A percentile compares a stretch with the other conserved stretches of the same genome.
phyloP scores from a whole-genome alignment of 2,888 invertebrate species.

The Eretmocerus hayati region DNA sequence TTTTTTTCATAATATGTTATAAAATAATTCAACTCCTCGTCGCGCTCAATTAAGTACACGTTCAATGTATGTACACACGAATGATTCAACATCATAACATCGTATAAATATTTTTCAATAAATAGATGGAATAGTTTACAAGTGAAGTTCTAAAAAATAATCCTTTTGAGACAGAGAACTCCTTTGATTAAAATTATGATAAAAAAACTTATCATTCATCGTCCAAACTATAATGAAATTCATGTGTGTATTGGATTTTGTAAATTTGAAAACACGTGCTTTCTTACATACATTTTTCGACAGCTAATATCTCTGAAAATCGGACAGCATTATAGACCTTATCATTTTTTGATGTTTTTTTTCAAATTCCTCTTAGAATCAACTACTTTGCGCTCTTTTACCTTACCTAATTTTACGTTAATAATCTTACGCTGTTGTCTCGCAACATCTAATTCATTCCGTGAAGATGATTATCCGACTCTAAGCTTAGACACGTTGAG shows the following conservation, averaged over 20 bases:
- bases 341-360: constrained; percentile 13
- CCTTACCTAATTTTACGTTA: constrained; percentile 16
- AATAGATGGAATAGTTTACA: constrained; percentile 12
- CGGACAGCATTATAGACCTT: constrained; percentile 17
- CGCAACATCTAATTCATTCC: constrained; percentile 34
- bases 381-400: constrained; percentile 21
- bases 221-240: constrained; percentile 16
- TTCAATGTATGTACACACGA: too few relatives aligned
- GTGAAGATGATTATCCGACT: constrained; percentile 31
- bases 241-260: constrained; percentile 14
- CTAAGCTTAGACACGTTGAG: constrained; percentile 20
- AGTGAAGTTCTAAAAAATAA: constrained; percentile 11
- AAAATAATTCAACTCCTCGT: constrained; percentile 11
- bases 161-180: constrained; percentile 15
- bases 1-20: constrained; percentile 10
- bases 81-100: constrained; percentile 11
- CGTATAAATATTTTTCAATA: constrained; percentile 18
- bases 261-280: constrained; percentile 21
- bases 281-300: constrained; percentile 18
- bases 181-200: constrained; percentile 10
- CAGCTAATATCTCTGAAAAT: constrained; percentile 18
- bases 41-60: constrained; percentile 15
- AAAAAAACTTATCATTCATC: constrained; percentile 13
- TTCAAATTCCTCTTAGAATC: constrained; percentile 14
- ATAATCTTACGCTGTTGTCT: constrained; percentile 25